Conservation (phyloP, 2,797 vertebrate species). For the Rhinatrema bivittatum region DNA sequence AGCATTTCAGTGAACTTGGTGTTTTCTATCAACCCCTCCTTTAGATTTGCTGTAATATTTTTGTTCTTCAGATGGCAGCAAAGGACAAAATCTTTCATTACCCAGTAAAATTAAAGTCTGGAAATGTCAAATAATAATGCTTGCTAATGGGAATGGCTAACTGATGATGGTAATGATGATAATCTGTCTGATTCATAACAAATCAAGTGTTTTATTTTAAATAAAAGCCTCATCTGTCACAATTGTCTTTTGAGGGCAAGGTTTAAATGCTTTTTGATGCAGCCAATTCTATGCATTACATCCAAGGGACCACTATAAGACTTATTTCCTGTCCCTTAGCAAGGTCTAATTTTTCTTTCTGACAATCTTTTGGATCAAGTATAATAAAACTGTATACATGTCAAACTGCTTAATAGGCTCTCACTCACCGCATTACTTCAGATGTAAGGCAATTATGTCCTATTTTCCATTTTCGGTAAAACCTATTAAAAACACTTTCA, state of each 20-base stretch:
- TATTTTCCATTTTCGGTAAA: constrained; percentile 19
- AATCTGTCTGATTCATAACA: constrained; percentile 30
- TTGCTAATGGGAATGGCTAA: constrained; percentile 25
- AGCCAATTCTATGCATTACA: constrained; percentile 9
- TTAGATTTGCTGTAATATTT: neutral
- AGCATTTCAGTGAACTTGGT: constrained; percentile 3
- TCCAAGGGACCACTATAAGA: constrained; percentile 11
- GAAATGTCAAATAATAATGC: constrained; percentile 40
- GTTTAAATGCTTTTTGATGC: constrained; percentile 14
- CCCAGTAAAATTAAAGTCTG: constrained; percentile 17
- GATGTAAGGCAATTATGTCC: constrained; percentile 14
- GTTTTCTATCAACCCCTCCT: constrained; percentile 16
- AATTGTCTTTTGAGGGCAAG: constrained; percentile 32
- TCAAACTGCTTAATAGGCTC: constrained; percentile 23
- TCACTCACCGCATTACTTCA: constrained; percentile 12
- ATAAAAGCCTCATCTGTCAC: constrained; percentile 22
- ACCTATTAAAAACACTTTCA: constrained; percentile 19
- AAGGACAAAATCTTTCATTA: constrained; percentile 26
- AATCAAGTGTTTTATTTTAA: constrained; percentile 33
- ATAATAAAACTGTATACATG: constrained; percentile 16
- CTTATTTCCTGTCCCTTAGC: constrained; percentile 22
- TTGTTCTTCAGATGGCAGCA: constrained; percentile 5
- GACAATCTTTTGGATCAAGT: constrained; percentile 5
- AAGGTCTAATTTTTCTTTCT: constrained; percentile 16
- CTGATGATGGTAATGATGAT: constrained; percentile 26